phyloP scores from a whole-genome alignment of 2,888 invertebrate genomes.

The Gymnocheta viridis region DNA sequence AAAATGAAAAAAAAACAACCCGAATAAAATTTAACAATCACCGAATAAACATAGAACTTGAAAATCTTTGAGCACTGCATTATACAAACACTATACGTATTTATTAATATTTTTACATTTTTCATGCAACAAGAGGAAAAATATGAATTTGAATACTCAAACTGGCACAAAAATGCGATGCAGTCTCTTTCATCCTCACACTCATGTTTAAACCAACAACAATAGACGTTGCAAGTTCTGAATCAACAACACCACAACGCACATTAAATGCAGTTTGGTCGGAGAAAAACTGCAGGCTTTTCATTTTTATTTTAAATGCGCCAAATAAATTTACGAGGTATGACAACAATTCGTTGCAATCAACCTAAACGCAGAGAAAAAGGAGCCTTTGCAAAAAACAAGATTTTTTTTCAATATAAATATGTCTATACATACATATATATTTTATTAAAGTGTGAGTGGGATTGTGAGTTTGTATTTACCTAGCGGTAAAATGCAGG shows the following conservation, averaged over 20 bases:
- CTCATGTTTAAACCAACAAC: slow-evolving; percentile 22
- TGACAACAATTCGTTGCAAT: slow-evolving; percentile 62
- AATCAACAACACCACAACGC: slow-evolving; percentile 57
- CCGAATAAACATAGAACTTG: slow-evolving; percentile 60
- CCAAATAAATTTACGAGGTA: slow-evolving; percentile 52
- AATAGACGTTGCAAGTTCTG: slow-evolving; percentile 61
- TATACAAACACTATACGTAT: slow-evolving; percentile 51
- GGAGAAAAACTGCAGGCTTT: slow-evolving; percentile 51
- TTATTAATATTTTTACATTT: slow-evolving; percentile 39
- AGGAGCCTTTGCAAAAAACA: slow-evolving; percentile 5
- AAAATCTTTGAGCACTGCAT: slow-evolving; percentile 55
- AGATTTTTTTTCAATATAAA: slow-evolving; percentile 37
- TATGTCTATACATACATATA: not conserved
- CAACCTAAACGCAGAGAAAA: slow-evolving; percentile 55
- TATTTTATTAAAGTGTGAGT: slow-evolving; percentile 3
- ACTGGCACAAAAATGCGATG: slow-evolving; percentile 40
- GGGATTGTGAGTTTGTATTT: not conserved
- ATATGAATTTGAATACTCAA: slow-evolving; percentile 62
- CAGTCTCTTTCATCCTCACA: slow-evolving; percentile 27
- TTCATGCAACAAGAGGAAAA: slow-evolving; percentile 7
- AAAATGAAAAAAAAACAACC: slow-evolving; percentile 24
- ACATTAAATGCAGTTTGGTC: slow-evolving; percentile 58
- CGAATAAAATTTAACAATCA: slow-evolving; percentile 36
- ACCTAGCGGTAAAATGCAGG: no score
- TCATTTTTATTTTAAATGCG: slow-evolving; percentile 40